Percentiles rank a stretch among this genome's conserved stretches.
Evolutionary conservation across 37 sponge, comb jelly and placozoan genomes (phyloP).

Genomic region (Spongia lamella): DNA sequence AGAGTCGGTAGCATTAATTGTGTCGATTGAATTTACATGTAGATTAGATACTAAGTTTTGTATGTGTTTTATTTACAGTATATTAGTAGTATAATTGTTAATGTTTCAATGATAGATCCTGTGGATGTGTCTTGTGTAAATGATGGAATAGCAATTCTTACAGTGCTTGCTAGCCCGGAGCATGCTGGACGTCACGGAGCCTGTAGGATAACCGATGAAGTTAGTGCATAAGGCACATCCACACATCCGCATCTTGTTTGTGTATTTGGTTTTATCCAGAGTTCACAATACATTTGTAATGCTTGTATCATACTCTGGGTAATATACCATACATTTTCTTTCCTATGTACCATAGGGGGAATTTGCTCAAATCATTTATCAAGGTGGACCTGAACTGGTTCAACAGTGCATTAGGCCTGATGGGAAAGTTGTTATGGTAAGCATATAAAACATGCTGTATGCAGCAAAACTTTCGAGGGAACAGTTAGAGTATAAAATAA

Average conservation of each 20-base stretch:
- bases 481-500: no score
- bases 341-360: constrained; percentile 42
- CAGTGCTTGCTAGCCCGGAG: constrained; percentile 39
- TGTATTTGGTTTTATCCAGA: background rate
- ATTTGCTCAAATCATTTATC: constrained; percentile 51
- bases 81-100: no score
- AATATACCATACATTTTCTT: background rate
- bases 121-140: constrained; percentile 40
- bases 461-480: no score
- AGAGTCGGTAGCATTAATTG: no score
- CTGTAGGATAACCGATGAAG: constrained; percentile 48
- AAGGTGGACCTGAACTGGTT: constrained; percentile 34
- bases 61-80: no score
- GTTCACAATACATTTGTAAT: no score
- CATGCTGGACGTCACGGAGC: constrained; percentile 63
- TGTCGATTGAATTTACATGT: no score
- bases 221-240: constrained; percentile 12
- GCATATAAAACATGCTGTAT: no score
- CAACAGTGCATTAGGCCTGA: constrained; percentile 20
- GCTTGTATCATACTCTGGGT: no score
- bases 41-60: no score
- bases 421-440: constrained; percentile 51
- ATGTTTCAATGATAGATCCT: no score
- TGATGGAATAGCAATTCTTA: constrained; percentile 31
- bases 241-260: background rate